Conservation (phyloP, 2,888 invertebrate species). For the Amitus sp. region DNA sequence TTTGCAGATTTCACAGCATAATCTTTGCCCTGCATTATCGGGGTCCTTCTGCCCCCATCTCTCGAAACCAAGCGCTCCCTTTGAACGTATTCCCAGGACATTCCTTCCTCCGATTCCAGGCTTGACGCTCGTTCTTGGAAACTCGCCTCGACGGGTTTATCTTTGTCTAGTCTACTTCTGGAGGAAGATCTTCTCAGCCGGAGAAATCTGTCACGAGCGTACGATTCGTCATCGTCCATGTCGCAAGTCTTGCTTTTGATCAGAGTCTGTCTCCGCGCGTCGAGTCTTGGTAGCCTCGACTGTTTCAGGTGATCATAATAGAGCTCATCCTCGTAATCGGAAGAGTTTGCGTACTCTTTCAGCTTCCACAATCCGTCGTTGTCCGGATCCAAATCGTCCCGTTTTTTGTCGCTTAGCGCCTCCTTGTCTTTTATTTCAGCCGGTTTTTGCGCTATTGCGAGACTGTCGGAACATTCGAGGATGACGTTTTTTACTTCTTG, state of each 20-base stretch:
- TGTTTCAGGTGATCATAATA: conserved; percentile 24
- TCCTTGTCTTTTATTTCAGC: conserved; percentile 11
- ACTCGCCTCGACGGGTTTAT: conserved; percentile 13
- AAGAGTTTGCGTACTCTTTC: neutral
- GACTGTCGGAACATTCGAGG: conserved; percentile 56
- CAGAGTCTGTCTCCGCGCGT: conserved; percentile 30
- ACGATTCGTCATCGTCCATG: conserved; percentile 18
- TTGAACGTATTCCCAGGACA: conserved; percentile 46
- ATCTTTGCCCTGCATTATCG: conserved; percentile 42
- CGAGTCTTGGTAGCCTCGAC: conserved; percentile 30
- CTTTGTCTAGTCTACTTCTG: conserved; percentile 9
- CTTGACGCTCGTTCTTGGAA: conserved; percentile 37
- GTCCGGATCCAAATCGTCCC: conserved; percentile 8
- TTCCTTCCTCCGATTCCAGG: conserved; percentile 45
- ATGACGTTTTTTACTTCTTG: conserved; percentile 68
- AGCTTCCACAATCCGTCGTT: conserved; percentile 1
- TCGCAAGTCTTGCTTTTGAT: conserved; percentile 42
- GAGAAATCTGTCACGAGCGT: conserved; percentile 19
- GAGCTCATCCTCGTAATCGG: conserved; percentile 27
- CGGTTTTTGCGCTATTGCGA: conserved; percentile 1
- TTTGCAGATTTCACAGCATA: conserved; percentile 38
- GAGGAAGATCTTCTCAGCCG: conserved; percentile 25
- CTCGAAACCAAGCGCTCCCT: conserved; percentile 47
- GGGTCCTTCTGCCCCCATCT: conserved; percentile 31
- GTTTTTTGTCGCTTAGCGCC: conserved; percentile 9